Conservation (phyloP, 2,113 vertebrate species). For the Cryptomyrus ogoouensis region DNA sequence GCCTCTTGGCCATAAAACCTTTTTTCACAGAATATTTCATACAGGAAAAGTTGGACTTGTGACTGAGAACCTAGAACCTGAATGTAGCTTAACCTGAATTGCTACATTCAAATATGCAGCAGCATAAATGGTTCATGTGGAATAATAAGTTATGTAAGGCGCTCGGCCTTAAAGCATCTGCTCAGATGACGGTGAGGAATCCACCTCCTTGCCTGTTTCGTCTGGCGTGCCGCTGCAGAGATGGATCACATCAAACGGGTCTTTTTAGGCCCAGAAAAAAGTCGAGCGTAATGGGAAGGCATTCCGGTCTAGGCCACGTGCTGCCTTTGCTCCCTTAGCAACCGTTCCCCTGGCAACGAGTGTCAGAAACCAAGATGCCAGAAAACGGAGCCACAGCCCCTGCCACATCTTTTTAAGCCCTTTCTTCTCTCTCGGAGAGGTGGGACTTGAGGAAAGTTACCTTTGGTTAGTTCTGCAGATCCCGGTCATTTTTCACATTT, state of each 20-base stretch:
- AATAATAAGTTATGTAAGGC: background rate
- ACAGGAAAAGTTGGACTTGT: background rate
- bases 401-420: conserved; percentile 42
- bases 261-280: background rate
- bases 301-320: conserved; percentile 34
- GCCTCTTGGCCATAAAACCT: background rate
- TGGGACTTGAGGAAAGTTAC: background rate
- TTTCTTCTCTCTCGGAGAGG: conserved; percentile 18
- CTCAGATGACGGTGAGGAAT: background rate
- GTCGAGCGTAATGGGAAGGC: conserved; percentile 35
- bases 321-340: conserved; percentile 53
- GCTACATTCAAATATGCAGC: background rate
- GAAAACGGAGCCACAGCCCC: conserved; percentile 40
- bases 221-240: background rate
- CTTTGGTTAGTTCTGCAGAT: background rate
- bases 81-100: background rate
- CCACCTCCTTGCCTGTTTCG: background rate
- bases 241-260: background rate
- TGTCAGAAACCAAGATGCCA: conserved; percentile 49
- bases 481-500: background rate
- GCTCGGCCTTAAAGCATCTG: background rate
- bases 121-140: background rate
- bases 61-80: background rate
- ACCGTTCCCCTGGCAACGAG: conserved; percentile 61
- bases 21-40: background rate